These are phyloP conservation scores for Eupithecia insigniata DNA, from an alignment of 2,888 invertebrate species.

Conservation along the genomic window DNA sequence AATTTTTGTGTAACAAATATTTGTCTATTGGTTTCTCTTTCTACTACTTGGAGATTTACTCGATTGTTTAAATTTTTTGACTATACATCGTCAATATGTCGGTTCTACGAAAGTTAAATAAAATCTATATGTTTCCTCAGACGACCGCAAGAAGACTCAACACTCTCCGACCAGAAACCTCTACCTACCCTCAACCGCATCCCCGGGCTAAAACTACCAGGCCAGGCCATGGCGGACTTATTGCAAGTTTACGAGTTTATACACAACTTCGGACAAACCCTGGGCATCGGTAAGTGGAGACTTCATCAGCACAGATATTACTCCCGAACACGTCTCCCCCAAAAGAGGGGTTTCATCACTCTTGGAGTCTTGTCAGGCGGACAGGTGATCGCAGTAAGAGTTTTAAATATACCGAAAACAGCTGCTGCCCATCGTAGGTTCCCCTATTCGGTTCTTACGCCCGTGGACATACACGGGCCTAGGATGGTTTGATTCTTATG, in stretches of 20 bases:
- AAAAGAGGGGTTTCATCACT: no score
- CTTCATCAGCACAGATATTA: no score
- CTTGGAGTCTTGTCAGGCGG: no score
- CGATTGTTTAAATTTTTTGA: not conserved
- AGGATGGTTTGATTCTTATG: no score
- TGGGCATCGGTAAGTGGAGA: conserved; percentile 96
- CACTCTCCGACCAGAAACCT: conserved; percentile 89
- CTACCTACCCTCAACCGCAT: conserved; percentile 90
- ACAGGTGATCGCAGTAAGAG: no score
- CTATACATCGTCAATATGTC: not conserved
- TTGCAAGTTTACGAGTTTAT: conserved; percentile 98
- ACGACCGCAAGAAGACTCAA: conserved; percentile 96
- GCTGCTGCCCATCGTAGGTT: no score
- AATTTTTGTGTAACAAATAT: no score
- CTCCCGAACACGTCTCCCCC: no score
- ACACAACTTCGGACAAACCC: conserved; percentile 96
- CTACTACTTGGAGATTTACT: no score
- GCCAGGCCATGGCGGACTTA: conserved; percentile 95
- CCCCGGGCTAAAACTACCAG: conserved; percentile 91
- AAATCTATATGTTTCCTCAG: conserved; percentile 62
- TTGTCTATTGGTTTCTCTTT: not conserved
- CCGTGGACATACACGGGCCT: no score
- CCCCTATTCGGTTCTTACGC: no score
- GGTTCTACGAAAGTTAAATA: not conserved
- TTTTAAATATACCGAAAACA: no score